Conservation (phyloP, 2,113 vertebrate genomes). For the Clupea harengus region DNA sequence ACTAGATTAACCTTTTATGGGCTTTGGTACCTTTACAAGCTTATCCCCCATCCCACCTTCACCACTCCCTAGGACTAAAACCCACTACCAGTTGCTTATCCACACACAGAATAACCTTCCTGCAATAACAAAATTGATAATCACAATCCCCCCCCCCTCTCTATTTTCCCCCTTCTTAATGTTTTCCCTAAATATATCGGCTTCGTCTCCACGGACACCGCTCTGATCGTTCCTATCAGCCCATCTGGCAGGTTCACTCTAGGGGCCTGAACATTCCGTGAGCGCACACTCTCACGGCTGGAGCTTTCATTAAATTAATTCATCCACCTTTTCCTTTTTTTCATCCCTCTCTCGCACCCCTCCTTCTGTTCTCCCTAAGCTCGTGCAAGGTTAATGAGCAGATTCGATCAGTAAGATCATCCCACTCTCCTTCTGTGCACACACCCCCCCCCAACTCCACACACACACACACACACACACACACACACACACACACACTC, state of each 20-base stretch:
- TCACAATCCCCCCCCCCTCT: not conserved
- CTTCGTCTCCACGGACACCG: constrained; percentile 48
- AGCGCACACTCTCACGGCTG: constrained; percentile 44
- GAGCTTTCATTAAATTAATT: constrained; percentile 64
- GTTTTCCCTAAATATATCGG: constrained; percentile 44
- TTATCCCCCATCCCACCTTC: not conserved
- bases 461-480: not conserved
- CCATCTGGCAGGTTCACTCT: constrained; percentile 59
- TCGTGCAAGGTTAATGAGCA: constrained; percentile 65
- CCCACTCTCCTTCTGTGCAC: not conserved
- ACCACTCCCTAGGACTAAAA: not conserved
- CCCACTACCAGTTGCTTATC: not conserved
- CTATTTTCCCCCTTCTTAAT: not conserved
- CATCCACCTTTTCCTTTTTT: constrained; percentile 27
- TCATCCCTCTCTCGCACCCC: constrained; percentile 21
- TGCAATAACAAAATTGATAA: constrained; percentile 21
- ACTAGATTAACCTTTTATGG: constrained; percentile 5
- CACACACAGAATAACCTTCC: constrained; percentile 1
- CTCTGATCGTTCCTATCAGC: constrained; percentile 59
- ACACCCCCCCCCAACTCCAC: not conserved
- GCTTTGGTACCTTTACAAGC: not conserved
- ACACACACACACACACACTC: not conserved
- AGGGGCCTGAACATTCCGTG: constrained; percentile 42
- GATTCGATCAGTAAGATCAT: constrained; percentile 60
- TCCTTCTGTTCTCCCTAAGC: constrained; percentile 55